A percentile compares a stretch with the other conserved stretches of the same genome.
Conservation (phyloP, 2,797 vertebrate species). For the Meda fulgida region DNA sequence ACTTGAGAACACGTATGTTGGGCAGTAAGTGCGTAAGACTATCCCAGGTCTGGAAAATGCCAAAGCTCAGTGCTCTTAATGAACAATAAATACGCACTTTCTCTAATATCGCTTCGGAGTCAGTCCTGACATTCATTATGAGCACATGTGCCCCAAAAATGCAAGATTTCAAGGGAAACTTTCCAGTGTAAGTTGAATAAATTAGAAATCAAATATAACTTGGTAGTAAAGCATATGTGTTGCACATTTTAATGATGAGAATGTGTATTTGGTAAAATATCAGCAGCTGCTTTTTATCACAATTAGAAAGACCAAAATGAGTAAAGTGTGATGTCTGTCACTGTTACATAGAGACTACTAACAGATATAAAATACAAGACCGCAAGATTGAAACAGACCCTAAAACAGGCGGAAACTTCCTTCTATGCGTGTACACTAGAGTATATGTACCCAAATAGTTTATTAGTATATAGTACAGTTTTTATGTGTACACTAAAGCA, state of each 20-base stretch:
- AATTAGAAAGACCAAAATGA: no score
- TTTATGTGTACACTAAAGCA: no score
- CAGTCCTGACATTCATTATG: background rate
- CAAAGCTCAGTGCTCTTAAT: background rate
- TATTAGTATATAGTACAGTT: no score
- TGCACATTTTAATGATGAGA: background rate
- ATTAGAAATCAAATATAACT: background rate
- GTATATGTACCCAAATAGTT: no score
- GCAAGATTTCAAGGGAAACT: background rate
- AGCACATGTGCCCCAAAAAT: background rate
- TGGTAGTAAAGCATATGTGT: background rate
- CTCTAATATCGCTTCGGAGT: background rate
- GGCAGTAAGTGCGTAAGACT: background rate
- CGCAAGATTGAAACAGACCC: no score
- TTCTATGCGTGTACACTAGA: background rate
- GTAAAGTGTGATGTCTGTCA: background rate
- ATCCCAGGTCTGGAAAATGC: background rate
- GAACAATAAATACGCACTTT: background rate
- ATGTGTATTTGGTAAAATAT: background rate
- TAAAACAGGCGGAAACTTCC: no score
- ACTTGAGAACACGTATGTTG: background rate
- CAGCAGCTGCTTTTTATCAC: background rate
- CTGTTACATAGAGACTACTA: no score
- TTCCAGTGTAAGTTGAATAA: background rate
- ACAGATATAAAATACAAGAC: background rate